phyloP scores from a whole-genome alignment of 2,797 vertebrate genomes.

The Argentina silus region DNA sequence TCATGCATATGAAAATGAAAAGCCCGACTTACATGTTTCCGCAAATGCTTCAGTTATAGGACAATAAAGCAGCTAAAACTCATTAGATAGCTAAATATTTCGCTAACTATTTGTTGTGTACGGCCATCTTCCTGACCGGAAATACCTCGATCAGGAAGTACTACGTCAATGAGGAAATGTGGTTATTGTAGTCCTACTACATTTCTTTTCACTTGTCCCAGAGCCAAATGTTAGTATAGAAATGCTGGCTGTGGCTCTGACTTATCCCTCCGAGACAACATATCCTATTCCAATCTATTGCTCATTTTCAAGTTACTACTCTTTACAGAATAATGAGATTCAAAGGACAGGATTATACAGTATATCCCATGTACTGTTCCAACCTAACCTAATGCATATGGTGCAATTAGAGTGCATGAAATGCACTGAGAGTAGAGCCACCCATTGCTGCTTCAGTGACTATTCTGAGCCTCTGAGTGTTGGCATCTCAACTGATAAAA shows the following conservation, averaged over 20 bases:
- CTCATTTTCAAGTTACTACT: no score
- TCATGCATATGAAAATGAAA: neutral
- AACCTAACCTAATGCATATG: neutral
- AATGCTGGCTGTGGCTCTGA: no score
- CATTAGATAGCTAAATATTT: slow-evolving; percentile 35
- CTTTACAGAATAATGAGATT: no score
- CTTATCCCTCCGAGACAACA: no score
- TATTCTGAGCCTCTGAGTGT: neutral
- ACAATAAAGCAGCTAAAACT: slow-evolving; percentile 13
- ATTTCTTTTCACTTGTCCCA: no score
- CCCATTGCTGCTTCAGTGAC: neutral
- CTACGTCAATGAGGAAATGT: slow-evolving; percentile 18
- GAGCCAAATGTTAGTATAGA: no score
- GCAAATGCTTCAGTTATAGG: neutral
- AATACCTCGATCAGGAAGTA: slow-evolving; percentile 32
- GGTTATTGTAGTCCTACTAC: slow-evolving; percentile 64
- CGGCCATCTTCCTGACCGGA: slow-evolving; percentile 59
- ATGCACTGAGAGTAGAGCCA: neutral
- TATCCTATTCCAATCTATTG: no score
- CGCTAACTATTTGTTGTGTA: slow-evolving; percentile 57
- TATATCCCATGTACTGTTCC: no score
- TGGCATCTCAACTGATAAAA: slow-evolving; percentile 32
- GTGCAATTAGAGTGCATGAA: neutral
- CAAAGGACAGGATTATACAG: no score
- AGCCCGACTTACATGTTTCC: slow-evolving; percentile 39